Evolutionary conservation across 2,888 invertebrate species (phyloP), one percentile per base, ranked within the genome.

Genomic region (Habrosyne pyritoides): DNA sequence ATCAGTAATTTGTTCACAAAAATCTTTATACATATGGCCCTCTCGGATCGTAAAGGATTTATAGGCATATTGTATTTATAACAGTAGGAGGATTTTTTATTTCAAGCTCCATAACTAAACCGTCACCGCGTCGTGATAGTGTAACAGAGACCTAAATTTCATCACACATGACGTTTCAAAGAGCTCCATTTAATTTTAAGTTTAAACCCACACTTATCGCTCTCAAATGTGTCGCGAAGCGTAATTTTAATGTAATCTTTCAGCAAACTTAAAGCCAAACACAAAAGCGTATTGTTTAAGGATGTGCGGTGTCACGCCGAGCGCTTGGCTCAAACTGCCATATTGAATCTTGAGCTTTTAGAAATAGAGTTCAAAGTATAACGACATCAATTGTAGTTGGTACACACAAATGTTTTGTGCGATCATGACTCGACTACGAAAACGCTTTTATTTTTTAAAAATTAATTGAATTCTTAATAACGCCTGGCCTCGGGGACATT

Each of bases 401-500:
- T 28, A 53, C 28, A 12, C 53, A 18, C 18, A 26, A 7, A 42
- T 54, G 51, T 54, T 56, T 54, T 56, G 56, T 53, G 55, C 55
- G 53, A 49, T 21, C 71, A 57, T 79, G 79, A 79, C 79, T 80
- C 73, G 63, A 69, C 68, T 74, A 73, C 72, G 71, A 71, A 75
- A 69, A 68, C 69, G 69, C 66, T 76, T 71, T 69, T 67, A 71
- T 67, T 60, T 57, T 62, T 65, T 57, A 61, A 59, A 67, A 71
- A 73, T 73, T 73, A 76, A 74, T 77, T 73, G 69, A 71, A 73
- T 72, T 75, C 79, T 77, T 73, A 71, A 77, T 75, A 75, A 67
- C 57, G 57, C 58, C 2, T 6, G 54, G 53, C 30, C 53, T 47
- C 55, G 54, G 52, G 49, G 56, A 66, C 66, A 69, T 67, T 69